Base-by-base conservation (phyloP, 2,113 vertebrate genomes). In the Phainopepla nitens region DNA sequence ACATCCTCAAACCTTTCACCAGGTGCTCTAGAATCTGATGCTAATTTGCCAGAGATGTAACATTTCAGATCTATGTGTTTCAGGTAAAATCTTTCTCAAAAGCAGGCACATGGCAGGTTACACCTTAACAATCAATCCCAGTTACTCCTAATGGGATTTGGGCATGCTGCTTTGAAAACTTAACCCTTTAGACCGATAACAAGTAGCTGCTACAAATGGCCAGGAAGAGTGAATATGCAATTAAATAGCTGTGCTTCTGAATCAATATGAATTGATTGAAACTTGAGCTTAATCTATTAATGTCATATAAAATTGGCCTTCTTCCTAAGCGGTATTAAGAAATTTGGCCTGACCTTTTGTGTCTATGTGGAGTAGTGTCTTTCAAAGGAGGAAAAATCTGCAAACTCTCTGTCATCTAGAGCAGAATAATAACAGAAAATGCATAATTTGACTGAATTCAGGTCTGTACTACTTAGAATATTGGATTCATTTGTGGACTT, bases 261-360 rank as follows among this genome's bases (percentile, higher is more conserved):
- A 97, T 97, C 97, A 86, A 92, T 98, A 93, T 83, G 51, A 95
- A 97, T 85, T 96, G 96, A 97, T 96, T 94, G 86, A 93, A 97
- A 95, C 94, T 92, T 95, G 84, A 88, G 61, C 51, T 96, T 97
- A 88, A 95, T 97, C 92, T 97, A 61, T 94, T 90, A 96, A 57
- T 94, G 82, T 93, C 78, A 79, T 77, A 82, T 53, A 68, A 78
- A 94, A 84, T 33, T 76, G 21, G 35, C 69, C 51, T 73, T 88
- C 83, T 85, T 91, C 27, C 84, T 94, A 95, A 97, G 72, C 15
- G 20, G 41, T 45, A 60, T 89, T 95, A 85, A 93, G 57, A 97
- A 98, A 96, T 93, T 82, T 84, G 45, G 28, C 42, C 87, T 62
- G 75, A 79, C 15, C 23, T 84, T 56, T 83, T 57, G 54, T 27